Conservation (phyloP, 2,113 vertebrate species). For the Nanorana parkeri region DNA sequence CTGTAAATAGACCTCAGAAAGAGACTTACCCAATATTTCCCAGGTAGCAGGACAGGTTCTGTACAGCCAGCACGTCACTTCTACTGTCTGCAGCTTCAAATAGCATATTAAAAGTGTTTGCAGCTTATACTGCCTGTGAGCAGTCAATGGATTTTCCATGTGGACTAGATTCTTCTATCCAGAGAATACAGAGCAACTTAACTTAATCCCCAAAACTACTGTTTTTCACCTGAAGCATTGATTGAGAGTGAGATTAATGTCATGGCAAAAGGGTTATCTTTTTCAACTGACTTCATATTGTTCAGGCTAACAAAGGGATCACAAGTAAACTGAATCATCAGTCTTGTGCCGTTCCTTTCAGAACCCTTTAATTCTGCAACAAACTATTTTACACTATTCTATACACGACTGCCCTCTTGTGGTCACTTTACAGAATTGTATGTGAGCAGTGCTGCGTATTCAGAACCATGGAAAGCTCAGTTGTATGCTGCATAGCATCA, state of each 20-base stretch:
- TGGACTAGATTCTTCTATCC: background rate
- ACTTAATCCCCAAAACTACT: background rate
- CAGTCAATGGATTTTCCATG: background rate
- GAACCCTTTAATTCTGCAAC: background rate
- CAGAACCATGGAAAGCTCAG: background rate
- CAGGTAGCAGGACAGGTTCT: background rate
- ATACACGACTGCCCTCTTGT: slow-evolving; percentile 11
- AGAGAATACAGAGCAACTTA: slow-evolving; percentile 5
- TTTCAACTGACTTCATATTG: background rate
- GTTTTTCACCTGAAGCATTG: no score
- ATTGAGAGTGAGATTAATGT: background rate
- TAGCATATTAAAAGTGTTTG: background rate
- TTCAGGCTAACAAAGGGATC: background rate
- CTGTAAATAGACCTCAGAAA: background rate
- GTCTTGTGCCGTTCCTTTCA: slow-evolving; percentile 1
- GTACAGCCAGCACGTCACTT: background rate
- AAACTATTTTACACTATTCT: background rate
- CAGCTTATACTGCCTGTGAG: background rate
- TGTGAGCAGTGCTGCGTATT: background rate
- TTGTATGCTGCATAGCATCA: no score
- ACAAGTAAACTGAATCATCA: background rate
- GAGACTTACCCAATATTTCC: background rate
- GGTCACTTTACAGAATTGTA: background rate
- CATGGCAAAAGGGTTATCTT: background rate
- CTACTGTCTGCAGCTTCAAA: background rate